Base-by-base conservation (phyloP, 1,140 invertebrate species). In the Musca domestica region DNA sequence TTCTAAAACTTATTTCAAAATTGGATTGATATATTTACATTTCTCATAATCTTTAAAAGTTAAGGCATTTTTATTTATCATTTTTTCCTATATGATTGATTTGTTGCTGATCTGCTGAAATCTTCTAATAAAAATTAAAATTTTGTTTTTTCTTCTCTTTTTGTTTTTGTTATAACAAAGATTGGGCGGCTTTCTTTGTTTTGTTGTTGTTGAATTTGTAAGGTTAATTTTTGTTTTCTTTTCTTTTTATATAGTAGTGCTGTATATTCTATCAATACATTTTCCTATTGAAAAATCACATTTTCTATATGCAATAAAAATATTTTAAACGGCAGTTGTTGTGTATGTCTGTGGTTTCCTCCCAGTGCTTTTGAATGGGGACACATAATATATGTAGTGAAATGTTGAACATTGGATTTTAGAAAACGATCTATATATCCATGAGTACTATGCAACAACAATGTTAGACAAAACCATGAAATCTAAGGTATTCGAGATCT, bases 151-250 rank as follows among this genome's bases (percentile, higher is more conserved):
- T 5, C 12, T 41, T 41, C 12, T 41, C 27, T 61, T 51, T n/a
- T n/a, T n/a, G n/a, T n/a, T 34, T 34, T 34, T 27, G 17, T 6
- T 27, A 61, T 41, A 34, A 61, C 56, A 61, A 61, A 61, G 56
- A 61, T 34, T 61, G 56, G 56, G 56, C 56, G 56, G 56, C 56
- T 61, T 34, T 61, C 56, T 61, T 61, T 61, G 23, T 65, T 65
- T 65, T 48, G 3, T 63, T 19, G 9, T 63, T 63, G 19, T 52
- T 51, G n/a, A 51, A 51, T 51, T 30, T 41, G 2, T 41, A 41
- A 41, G 34, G 34, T 41, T 41, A 5, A 12, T 41, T 7, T 41
- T 41, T 41, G 10, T 41, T 61, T 63, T 63, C 27, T 22, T 61
- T 61, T 27, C 12, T n/a, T 61, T 41, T 61, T 34, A 64, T 20